Evolutionary conservation across 2,888 invertebrate species (phyloP).

Genomic region (Nineta flava): DNA sequence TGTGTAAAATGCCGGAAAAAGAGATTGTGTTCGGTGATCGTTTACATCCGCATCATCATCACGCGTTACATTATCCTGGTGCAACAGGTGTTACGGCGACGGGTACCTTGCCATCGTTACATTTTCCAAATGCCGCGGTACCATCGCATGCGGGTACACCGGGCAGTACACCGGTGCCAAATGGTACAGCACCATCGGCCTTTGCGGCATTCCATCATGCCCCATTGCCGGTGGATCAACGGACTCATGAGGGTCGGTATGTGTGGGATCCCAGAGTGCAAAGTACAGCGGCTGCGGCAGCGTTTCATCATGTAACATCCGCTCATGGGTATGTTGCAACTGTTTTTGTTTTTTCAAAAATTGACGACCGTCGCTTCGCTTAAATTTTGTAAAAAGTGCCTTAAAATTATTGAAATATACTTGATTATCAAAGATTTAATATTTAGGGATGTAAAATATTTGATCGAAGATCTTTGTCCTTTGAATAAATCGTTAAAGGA

Average conservation of each 20-base stretch:
- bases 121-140: slow-evolving; percentile 24
- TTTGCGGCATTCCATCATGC: slow-evolving; percentile 38
- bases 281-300: slow-evolving; percentile 16
- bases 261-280: slow-evolving; percentile 29
- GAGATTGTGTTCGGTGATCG: slow-evolving; percentile 19
- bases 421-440: too few species aligned
- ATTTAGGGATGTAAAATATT: too few species aligned
- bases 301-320: slow-evolving; percentile 6
- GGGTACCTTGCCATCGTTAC: slow-evolving; percentile 20
- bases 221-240: slow-evolving; percentile 41
- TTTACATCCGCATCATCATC: slow-evolving; percentile 24
- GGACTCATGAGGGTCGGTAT: slow-evolving; percentile 29
- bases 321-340: slow-evolving; percentile 9
- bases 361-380: background rate
- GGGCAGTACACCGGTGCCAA: too few species aligned
- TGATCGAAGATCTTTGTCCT: too few species aligned
- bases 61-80: slow-evolving; percentile 16
- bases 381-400: too few species aligned
- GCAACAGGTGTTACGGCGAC: slow-evolving; percentile 17
- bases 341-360: background rate
- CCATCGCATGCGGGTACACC: background rate
- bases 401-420: too few species aligned
- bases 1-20: slow-evolving; percentile 23
- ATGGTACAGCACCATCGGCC: slow-evolving; percentile 23
- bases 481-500: too few species aligned